Percentiles rank a stretch among this genome's conserved stretches.
Conservation (phyloP, 2,888 invertebrate species). For the Neoascia interrupta region DNA sequence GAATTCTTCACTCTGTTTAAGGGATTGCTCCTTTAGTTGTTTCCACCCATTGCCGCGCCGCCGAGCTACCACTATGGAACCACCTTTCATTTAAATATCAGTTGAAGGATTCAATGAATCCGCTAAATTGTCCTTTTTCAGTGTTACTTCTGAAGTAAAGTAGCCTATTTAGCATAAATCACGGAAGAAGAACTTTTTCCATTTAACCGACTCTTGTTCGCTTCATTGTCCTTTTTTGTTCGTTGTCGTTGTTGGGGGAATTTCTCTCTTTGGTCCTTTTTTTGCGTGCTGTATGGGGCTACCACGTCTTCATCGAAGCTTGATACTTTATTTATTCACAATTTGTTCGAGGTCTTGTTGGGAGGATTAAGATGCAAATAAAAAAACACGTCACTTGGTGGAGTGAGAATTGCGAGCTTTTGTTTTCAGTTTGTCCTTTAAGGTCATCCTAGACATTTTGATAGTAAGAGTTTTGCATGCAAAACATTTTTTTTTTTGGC, state of each 20-base stretch:
- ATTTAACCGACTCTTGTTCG: constrained; percentile 66
- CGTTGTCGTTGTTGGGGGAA: not conserved
- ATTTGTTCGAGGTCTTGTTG: constrained; percentile 14
- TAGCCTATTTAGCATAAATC: constrained; percentile 69
- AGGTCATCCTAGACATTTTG: too few relatives aligned
- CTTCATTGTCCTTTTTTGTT: constrained; percentile 56
- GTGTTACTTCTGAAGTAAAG: constrained; percentile 60
- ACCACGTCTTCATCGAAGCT: constrained; percentile 22
- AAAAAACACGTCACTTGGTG: too few relatives aligned
- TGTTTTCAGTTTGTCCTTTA: too few relatives aligned
- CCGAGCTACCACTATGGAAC: not conserved
- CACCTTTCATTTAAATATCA: constrained; percentile 60
- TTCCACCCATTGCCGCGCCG: constrained; percentile 20
- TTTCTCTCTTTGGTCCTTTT: not conserved
- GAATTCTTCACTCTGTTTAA: constrained; percentile 50
- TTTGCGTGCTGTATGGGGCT: constrained; percentile 21
- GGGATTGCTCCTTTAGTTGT: constrained; percentile 57
- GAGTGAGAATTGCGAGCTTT: too few relatives aligned
- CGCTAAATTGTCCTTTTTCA: constrained; percentile 60
- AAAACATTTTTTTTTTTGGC: too few relatives aligned
- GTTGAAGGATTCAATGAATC: constrained; percentile 64
- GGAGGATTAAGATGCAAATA: too few relatives aligned
- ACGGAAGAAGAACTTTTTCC: constrained; percentile 64
- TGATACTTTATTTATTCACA: constrained; percentile 33
- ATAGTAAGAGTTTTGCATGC: too few relatives aligned